phyloP scores from a whole-genome alignment of 2,888 invertebrate genomes.

The Mythimna pallens region DNA sequence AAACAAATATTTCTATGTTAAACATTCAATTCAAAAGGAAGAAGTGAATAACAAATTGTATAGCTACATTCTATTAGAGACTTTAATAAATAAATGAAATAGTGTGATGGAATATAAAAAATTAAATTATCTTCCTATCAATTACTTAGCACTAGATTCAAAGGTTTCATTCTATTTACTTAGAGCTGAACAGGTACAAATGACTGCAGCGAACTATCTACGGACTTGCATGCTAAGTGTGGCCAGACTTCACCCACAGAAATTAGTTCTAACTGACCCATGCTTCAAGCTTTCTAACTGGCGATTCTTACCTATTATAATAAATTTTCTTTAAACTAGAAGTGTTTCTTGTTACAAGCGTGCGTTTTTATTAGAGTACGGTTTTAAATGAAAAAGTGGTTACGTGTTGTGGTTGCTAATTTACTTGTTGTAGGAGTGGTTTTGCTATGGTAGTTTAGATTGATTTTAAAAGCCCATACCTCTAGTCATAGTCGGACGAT shows the following conservation, averaged over 20 bases:
- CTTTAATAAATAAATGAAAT: conserved; percentile 7
- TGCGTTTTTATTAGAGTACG: conserved; percentile 24
- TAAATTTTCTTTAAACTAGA: conserved; percentile 22
- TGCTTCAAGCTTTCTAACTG: conserved; percentile 14
- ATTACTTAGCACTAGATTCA: conserved; percentile 42
- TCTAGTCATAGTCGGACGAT: not conserved
- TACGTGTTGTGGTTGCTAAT: conserved; percentile 28
- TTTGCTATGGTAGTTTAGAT: not conserved
- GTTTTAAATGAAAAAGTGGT: conserved; percentile 13
- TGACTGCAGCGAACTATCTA: conserved; percentile 54
- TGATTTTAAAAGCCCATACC: not conserved
- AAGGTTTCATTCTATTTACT: conserved; percentile 57
- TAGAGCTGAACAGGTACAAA: conserved; percentile 57
- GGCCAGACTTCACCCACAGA: conserved; percentile 27
- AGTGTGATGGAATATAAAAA: conserved; percentile 22
- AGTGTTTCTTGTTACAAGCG: conserved; percentile 26
- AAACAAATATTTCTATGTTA: not conserved
- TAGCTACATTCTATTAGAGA: not conserved
- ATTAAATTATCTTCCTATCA: conserved; percentile 36
- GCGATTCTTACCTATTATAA: conserved; percentile 3
- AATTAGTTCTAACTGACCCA: conserved; percentile 48
- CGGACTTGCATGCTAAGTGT: conserved; percentile 56
- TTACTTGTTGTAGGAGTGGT: conserved; percentile 19
- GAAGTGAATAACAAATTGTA: not conserved
- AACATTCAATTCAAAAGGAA: not conserved